Base-by-base conservation (phyloP, 2,113 vertebrate species). In the Aviceda subcristata region DNA sequence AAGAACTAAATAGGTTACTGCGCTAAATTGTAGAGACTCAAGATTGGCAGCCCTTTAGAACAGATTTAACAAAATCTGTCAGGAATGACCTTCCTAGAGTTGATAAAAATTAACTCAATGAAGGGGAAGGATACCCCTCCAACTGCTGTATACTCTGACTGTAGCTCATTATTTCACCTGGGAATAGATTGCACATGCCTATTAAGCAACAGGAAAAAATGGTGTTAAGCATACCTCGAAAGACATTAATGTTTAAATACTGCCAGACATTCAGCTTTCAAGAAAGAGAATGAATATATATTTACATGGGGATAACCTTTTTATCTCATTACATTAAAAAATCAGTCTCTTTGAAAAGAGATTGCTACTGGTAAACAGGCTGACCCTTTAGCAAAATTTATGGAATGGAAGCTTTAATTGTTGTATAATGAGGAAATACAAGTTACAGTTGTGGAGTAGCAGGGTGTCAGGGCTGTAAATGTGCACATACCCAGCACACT, bases 211-310 rank as follows among this genome's bases (percentile, higher is more conserved):
- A 87, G 41, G 59, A 30, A 1, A n/a, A 96, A 96, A 90, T 60
- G 38, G 63, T 92, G 46, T 95, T 96, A 96, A 97, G 77, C 60
- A 91, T 64, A 45, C 46, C 79, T 95, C 94, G 75, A 97, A 95
- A 97, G 84, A 90, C 53, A 56, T 90, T 60, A 86, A 57, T 81
- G 64, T 82, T 90, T 81, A 94, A 94, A 93, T 79, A 95, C 95
- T 86, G 78, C 50, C 38, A 89, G 56, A 74, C 67, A 88, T 39
- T 82, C 45, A 74, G 22, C 66, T 96, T 96, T 90, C 77, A 91
- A 57, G 85, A 95, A 96, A 96, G 23, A 66, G 22, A 89, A 88
- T 56, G 5, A 91, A 77, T 91, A 45, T 91, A 45, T 91, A 72
- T 86, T 96, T 97, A 92, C 51, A 50, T 18, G 19, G 38, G 20